Percentiles rank a stretch among this genome's conserved stretches.
These are phyloP conservation scores for Fistularia tabacaria DNA, from an alignment of 2,797 vertebrate species.

Conservation along the genomic window DNA sequence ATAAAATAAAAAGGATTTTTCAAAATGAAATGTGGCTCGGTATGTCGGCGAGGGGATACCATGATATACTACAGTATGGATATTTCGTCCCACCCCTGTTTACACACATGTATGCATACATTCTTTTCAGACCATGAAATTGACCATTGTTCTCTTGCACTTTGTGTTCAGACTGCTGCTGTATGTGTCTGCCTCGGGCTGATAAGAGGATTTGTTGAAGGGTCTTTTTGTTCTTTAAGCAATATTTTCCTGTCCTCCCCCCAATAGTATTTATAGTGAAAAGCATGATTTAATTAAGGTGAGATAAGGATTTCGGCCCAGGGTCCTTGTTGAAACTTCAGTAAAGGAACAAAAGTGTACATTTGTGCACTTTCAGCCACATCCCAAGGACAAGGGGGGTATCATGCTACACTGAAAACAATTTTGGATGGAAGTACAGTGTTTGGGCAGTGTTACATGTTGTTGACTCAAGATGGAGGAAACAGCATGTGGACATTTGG, in stretches of 20 bases:
- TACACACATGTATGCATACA: background rate
- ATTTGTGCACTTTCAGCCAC: background rate
- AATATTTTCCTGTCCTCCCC: slow-evolving; percentile 21
- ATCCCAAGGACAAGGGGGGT: background rate
- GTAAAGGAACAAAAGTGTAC: slow-evolving; percentile 1
- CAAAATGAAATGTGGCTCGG: no score
- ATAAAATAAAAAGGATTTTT: no score
- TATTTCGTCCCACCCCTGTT: background rate
- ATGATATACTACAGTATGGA: no score
- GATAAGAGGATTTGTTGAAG: slow-evolving; percentile 43
- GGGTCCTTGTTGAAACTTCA: slow-evolving; percentile 2
- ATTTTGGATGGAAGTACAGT: slow-evolving; percentile 4
- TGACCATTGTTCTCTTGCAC: slow-evolving; percentile 15
- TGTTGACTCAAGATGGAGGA: background rate
- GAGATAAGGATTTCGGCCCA: slow-evolving; percentile 19
- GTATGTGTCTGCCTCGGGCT: slow-evolving; percentile 27
- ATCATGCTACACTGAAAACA: background rate
- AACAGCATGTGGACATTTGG: background rate
- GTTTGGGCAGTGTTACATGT: slow-evolving; percentile 6
- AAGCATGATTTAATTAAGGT: slow-evolving; percentile 36
- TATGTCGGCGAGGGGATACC: no score
- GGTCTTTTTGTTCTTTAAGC: slow-evolving; percentile 28
- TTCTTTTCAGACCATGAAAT: slow-evolving; percentile 1
- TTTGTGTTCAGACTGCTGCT: slow-evolving; percentile 1
- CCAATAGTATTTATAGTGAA: slow-evolving; percentile 21